These are phyloP conservation scores for Cheilosia grossa DNA, from an alignment of 2,888 invertebrate species.

Conservation along the genomic window DNA sequence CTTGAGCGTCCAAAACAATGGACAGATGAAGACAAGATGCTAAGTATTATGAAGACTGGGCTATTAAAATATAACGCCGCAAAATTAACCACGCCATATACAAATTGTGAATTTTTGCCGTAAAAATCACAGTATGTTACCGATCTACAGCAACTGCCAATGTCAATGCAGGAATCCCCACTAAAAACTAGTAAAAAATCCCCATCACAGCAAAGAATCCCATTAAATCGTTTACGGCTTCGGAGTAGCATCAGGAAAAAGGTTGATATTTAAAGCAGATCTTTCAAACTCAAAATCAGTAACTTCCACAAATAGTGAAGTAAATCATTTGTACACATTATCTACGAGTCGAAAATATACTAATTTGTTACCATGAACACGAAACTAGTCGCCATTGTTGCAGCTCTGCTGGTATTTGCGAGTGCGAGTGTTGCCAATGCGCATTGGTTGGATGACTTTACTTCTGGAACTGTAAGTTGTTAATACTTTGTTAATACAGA, in stretches of 20 bases:
- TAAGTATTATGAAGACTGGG: too few species aligned
- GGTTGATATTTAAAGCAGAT: neutral
- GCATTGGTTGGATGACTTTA: slow-evolving; percentile 76
- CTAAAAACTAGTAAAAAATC: neutral
- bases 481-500: neutral
- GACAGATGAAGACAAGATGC: too few species aligned
- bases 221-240: neutral
- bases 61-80: too few species aligned
- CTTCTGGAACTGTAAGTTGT: slow-evolving; percentile 69
- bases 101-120: too few species aligned
- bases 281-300: neutral
- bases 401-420: slow-evolving; percentile 59
- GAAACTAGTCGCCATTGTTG: slow-evolving; percentile 53
- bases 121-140: too few species aligned
- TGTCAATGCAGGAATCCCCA: neutral
- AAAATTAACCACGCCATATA: too few species aligned
- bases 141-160: neutral
- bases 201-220: neutral
- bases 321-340: too few species aligned
- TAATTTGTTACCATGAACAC: slow-evolving; percentile 4
- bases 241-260: neutral
- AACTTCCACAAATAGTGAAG: neutral
- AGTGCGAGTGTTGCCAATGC: slow-evolving; percentile 70
- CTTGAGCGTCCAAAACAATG: too few species aligned
- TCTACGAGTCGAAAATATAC: neutral